Conservation (phyloP, 1,140 invertebrate genomes). For the Cataglyphis hispanica region DNA sequence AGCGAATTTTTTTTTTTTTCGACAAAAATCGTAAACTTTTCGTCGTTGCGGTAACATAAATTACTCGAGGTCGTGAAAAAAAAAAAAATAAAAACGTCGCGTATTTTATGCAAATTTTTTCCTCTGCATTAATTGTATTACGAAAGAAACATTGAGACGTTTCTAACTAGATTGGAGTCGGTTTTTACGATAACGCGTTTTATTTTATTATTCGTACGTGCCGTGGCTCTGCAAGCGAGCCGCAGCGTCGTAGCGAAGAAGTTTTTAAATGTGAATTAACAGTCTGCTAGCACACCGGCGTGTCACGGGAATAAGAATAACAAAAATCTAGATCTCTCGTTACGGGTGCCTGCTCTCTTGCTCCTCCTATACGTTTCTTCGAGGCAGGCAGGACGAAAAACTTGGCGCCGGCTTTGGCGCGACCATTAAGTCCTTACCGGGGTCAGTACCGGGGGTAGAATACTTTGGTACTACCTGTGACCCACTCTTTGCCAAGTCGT, state of each 20-base stretch:
- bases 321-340: conserved; percentile 31
- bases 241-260: background rate
- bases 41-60: background rate
- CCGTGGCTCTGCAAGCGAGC: background rate
- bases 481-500: conserved; percentile 60
- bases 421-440: conserved; percentile 69
- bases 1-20: background rate
- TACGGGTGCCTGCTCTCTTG: background rate
- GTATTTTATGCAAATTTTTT: conserved; percentile 31
- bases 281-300: conserved; percentile 33
- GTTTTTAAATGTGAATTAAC: conserved; percentile 64
- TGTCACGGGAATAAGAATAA: conserved; percentile 65
- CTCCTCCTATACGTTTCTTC: background rate
- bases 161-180: background rate
- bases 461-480: conserved; percentile 60
- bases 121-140: conserved; percentile 17
- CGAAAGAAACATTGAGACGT: conserved; percentile 27
- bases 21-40: conserved; percentile 1
- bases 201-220: conserved; percentile 59
- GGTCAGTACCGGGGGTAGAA: conserved; percentile 55
- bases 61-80: background rate
- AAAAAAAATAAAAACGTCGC: background rate
- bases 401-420: conserved; percentile 65
- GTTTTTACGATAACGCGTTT: conserved; percentile 48
- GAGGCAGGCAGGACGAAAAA: conserved; percentile 58